Base-by-base conservation (phyloP, 1,140 invertebrate genomes). In the Delia radicum region DNA sequence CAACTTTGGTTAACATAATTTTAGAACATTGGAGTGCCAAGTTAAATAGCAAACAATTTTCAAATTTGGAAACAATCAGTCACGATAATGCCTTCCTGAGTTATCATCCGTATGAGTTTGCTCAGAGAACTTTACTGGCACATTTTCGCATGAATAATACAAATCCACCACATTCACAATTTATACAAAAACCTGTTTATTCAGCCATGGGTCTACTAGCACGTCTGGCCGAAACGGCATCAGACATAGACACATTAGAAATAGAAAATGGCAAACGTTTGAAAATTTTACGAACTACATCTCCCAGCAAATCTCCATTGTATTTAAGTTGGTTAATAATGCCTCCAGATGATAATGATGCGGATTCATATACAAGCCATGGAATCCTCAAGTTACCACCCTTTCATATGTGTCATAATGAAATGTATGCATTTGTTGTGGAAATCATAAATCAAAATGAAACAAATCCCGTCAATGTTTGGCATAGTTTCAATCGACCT, bases 81-180 rank as follows among this genome's bases (percentile, higher is more conserved):
- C 87, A 88, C 78, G 88, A 89, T 78, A 89, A 89, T 78, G 87
- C 81, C 12, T 89, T 89, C 75, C 78, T 89, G 7, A 89, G 87
- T 78, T 87, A 87, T 81, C 82, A 87, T 81, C 88, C 88, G 0
- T 76, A 85, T 67, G 87, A 87, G 77, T 89, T 89, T 76, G 82
- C 79, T 3, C 88, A 89, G 79, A 79, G 88, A 27, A 87, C 73
- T 13, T 77, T 89, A 10, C 78, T 89, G 31, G 86, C 88, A 6
- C 87, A 88, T 75, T 89, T 89, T 79, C 87, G 87, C 42, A 88
- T 89, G 85, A 89, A 88, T 74, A 82, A 86, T 46, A 87, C 87
- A 0, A 75, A 79, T 2, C 87, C 87, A 1, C 79, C 77, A 10
- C 84, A 89, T 78, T 84, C 81, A 3, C 88, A 89, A 81, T 88